Evolutionary conservation across 2,113 vertebrate genomes (phyloP).

Genomic region (Cyprinodon tularosa): DNA sequence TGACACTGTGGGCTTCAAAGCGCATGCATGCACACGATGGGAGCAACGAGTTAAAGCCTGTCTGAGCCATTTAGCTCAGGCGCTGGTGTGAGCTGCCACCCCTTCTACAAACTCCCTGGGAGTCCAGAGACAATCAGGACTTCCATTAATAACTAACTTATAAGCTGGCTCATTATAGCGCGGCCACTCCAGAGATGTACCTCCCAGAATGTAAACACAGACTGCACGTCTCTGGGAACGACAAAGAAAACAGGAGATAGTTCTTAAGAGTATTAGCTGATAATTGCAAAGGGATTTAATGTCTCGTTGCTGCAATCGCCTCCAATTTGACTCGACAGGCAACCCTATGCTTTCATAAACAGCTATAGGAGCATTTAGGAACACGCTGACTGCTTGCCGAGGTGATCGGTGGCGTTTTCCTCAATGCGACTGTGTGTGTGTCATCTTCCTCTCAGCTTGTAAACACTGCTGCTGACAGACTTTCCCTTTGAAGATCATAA

Average conservation of each 20-base stretch:
- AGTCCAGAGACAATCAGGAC: conserved; percentile 49
- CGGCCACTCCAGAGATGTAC: conserved; percentile 57
- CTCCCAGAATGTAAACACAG: conserved; percentile 17
- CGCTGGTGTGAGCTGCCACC: conserved; percentile 25
- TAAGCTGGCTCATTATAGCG: conserved; percentile 62
- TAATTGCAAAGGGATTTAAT: conserved; percentile 61
- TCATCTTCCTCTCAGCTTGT: background rate
- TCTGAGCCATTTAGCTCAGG: conserved; percentile 27
- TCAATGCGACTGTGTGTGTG: background rate
- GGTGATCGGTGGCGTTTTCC: background rate
- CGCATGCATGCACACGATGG: conserved; percentile 6
- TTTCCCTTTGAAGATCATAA: conserved; percentile 14
- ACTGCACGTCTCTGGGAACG: conserved; percentile 14
- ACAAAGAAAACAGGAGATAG: conserved; percentile 17
- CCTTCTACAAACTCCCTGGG: conserved; percentile 7
- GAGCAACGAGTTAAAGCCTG: conserved; percentile 24
- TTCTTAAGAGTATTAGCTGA: conserved; percentile 50
- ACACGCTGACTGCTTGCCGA: background rate
- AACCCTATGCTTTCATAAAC: background rate
- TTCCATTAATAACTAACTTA: conserved; percentile 55
- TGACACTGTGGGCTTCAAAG: conserved; percentile 21
- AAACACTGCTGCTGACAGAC: conserved; percentile 6
- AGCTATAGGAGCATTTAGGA: background rate
- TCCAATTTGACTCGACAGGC: background rate
- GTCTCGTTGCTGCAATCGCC: conserved; percentile 18